Evolutionary conservation across 2,113 vertebrate genomes (phyloP).

Genomic region (Alces alces): DNA sequence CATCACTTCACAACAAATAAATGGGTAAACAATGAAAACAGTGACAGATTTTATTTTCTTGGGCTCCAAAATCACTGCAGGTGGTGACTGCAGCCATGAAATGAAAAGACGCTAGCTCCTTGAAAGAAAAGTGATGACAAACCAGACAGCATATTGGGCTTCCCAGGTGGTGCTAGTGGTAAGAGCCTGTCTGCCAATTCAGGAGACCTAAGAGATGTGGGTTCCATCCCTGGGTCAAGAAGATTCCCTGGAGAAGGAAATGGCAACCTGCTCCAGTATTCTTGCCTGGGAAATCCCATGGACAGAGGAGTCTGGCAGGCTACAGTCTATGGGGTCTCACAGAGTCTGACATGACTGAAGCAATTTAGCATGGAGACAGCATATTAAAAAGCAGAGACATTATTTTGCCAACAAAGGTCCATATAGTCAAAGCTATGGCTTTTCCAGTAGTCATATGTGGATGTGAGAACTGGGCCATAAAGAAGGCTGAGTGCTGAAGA

Average conservation of each 20-base stretch:
- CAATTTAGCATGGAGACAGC: fast-evolving
- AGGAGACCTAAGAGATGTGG: neutral
- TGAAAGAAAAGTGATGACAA: neutral
- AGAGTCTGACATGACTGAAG: neutral
- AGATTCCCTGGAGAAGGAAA: neutral
- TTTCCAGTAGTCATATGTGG: too few species aligned
- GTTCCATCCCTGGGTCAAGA: neutral
- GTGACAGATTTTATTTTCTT: neutral
- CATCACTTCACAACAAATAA: neutral
- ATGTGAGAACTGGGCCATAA: too few species aligned
- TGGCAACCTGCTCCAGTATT: neutral
- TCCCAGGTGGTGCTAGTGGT: neutral
- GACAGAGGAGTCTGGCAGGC: neutral
- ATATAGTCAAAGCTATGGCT: too few species aligned
- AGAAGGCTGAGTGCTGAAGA: too few species aligned
- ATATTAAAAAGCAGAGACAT: neutral
- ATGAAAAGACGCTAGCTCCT: neutral
- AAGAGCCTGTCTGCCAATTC: neutral
- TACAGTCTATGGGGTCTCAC: neutral
- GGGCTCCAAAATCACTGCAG: neutral
- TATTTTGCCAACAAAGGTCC: too few species aligned
- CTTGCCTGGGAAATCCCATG: neutral
- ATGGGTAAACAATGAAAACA: neutral
- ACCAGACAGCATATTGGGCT: neutral
- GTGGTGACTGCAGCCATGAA: neutral